Percentiles rank a stretch among this genome's conserved stretches.
Evolutionary conservation across 2,888 invertebrate species (phyloP).

Genomic region (Ochropleura plecta): DNA sequence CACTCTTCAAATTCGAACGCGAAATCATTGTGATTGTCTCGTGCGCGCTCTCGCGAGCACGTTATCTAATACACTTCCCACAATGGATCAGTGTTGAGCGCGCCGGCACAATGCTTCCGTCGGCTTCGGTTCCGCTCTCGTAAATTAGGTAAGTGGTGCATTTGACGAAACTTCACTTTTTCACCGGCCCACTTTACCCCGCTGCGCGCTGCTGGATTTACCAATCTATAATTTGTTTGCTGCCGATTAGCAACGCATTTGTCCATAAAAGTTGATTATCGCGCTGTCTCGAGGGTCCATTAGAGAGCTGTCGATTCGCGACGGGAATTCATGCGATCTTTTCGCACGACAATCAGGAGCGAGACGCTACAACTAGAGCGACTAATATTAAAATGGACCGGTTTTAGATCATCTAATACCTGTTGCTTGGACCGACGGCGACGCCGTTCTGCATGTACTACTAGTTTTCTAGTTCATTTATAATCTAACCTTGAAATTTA

Average conservation of each 20-base stretch:
- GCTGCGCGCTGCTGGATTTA: constrained; percentile 74
- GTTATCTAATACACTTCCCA: constrained; percentile 86
- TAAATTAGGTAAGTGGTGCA: constrained; percentile 89
- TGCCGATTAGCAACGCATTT: constrained; percentile 81
- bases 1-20: constrained; percentile 80
- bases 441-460: constrained; percentile 75
- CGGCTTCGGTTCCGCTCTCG: constrained; percentile 88
- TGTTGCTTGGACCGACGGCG: constrained; percentile 60
- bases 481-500: constrained; percentile 67
- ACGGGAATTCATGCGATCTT: constrained; percentile 79
- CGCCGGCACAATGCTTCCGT: constrained; percentile 85
- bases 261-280: constrained; percentile 81
- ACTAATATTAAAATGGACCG: constrained; percentile 84
- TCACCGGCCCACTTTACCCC: constrained; percentile 80
- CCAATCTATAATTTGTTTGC: constrained; percentile 82
- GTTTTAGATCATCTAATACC: constrained; percentile 76
- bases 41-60: constrained; percentile 82
- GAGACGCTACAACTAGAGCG: constrained; percentile 86
- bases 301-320: constrained; percentile 79
- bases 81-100: constrained; percentile 80
- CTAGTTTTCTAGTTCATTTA: constrained; percentile 73
- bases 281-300: constrained; percentile 79
- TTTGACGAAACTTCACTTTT: constrained; percentile 89
- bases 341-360: constrained; percentile 89
- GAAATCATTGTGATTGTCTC: constrained; percentile 83